Evolutionary conservation across 2,113 vertebrate species (phyloP), one percentile per base, ranked within the genome.

Genomic region (Microcebus ravelobensis): DNA sequence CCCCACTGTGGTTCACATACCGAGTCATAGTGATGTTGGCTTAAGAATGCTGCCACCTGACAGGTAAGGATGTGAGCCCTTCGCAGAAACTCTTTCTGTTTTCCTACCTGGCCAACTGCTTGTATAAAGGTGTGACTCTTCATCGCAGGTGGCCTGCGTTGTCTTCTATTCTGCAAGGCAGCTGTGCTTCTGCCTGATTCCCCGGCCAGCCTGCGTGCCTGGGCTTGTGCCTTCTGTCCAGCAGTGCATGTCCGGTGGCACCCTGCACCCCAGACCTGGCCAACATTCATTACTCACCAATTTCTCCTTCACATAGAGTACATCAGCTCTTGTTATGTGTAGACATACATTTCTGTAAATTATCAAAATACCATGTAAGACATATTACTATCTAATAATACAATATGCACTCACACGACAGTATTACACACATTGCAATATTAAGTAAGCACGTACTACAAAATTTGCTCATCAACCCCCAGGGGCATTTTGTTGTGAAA

Each of bases 111-210:
- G 15, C n/a, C 31, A 45, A 10, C 2, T 18, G 2, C 59, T 27
- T 20, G 36, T 29, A 29, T 50, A 21, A 34, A 65, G n/a, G 23
- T 20, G 5, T 55, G 70, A 15, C 12, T 73, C 20, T 87, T 34
- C 4, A 4, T 9, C 1, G 4, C 0, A 0, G 1, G 4, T 17
- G 17, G 39, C 1, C 34, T 73, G 25, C 1, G 0, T 5, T 36
- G 36, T 29, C n/a, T 83, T 50, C 55, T 82, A 10, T 74, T 48
- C 23, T 25, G 2, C 18, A 13, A 45, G 29, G 6, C 20, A 23
- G 45, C 42, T 80, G 10, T 15, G 1, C n/a, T 6, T 3, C 25
- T 13, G 17, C 14, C 25, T 34, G 45, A 18, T 29, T 52, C 31
- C 29, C 29, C 5, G n/a, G 29, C 23, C 10, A 42, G 42, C 10